Base-by-base conservation (phyloP, 2,888 invertebrate species). In the Caenorhabditis imperialis region DNA sequence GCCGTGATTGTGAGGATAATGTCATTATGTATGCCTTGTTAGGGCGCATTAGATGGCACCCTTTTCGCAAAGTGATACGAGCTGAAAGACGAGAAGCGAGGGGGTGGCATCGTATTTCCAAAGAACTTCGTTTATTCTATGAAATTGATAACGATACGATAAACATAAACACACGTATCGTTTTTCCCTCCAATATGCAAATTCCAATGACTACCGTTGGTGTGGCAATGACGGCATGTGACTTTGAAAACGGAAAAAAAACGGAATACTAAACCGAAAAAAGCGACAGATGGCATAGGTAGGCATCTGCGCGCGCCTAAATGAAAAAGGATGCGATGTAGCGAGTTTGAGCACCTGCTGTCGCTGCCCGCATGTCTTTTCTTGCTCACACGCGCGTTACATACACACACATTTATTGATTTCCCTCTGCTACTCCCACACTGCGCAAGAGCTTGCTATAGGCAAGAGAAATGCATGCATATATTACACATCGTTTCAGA, bases 301-400 rank as follows among this genome's bases (percentile, higher is more conserved):
- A n/a, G n/a, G n/a, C 67, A 67, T 67, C 67, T 67, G 67, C 67
- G 50, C 51, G 33, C n/a, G 57, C 44, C 25, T 30, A 40, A 50
- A 48, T 53, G 62, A 50, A 67, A 67, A 67, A 67, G 57, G 67
- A 60, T 69, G 69, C 69, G 61, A 70, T 61, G 61, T 54, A 55
- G 60, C 61, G 70, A 70, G 70, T 70, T 70, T 70, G 70, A 70
- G 61, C 70, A 70, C 70, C 70, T 70, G 70, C 70, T 70, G 70
- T 70, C 54, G 70, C 42, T 40, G 57, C 51, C 42, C 57, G 67
- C 67, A 57, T 67, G 67, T 67, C 57, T 61, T 61, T 70, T 61
- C 60, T 70, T 61, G 48, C 70, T 61, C 61, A 61, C 45, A 45
- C 40, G 60, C 69, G 53, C 69, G 60, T 60, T 60, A 69, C 60